Conservation (phyloP, 2,113 vertebrate genomes). For the Pholis gunnellus region DNA sequence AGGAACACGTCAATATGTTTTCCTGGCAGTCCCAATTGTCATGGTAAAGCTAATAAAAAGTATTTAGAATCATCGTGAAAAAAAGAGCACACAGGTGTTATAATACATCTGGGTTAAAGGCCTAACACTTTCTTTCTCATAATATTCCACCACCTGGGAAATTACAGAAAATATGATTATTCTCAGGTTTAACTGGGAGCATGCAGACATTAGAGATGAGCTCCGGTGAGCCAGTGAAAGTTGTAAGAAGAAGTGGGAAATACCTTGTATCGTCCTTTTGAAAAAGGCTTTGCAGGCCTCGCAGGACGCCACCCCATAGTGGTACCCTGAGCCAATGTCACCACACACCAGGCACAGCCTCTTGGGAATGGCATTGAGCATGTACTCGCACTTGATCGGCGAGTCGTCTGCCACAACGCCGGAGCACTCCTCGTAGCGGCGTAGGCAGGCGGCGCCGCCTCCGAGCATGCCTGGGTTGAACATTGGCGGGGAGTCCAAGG, state of each 20-base stretch:
- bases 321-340: constrained; percentile 97
- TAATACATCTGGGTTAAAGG: not conserved
- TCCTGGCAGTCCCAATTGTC: not conserved
- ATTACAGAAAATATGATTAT: constrained; percentile 11
- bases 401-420: constrained; percentile 91
- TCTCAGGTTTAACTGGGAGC: not conserved
- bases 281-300: constrained; percentile 99
- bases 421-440: constrained; percentile 93
- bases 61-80: not conserved
- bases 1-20: constrained; percentile 9
- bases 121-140: not conserved
- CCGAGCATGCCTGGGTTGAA: constrained; percentile 89
- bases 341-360: constrained; percentile 97
- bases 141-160: constrained; percentile 15
- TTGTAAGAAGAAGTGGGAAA: constrained; percentile 30
- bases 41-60: not conserved
- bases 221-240: constrained; percentile 27
- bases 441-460: constrained; percentile 86
- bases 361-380: constrained; percentile 96
- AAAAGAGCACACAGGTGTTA: not conserved
- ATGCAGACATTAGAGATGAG: constrained; percentile 1
- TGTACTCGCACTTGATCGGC: constrained; percentile 96
- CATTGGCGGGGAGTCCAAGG: constrained; percentile 93
- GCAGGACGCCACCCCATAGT: constrained; percentile 98
- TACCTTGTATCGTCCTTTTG: constrained; percentile 99